Base-by-base conservation (phyloP, 2,888 invertebrate species). In the Epinotia bilunana region DNA sequence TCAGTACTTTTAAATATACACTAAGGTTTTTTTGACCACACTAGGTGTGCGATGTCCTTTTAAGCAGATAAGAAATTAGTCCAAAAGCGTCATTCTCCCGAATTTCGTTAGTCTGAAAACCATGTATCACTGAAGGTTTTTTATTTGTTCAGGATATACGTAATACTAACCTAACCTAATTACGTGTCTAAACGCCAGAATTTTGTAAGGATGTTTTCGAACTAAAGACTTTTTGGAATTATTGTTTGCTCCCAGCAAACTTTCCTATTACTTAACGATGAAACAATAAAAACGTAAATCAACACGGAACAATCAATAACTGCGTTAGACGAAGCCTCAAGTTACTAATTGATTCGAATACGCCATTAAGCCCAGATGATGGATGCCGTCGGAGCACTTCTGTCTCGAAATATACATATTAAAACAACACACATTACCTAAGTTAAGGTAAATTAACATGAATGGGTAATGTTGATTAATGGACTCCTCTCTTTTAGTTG, bases 311-410 rank as follows among this genome's bases (percentile, higher is more conserved):
- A 67, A 75, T 67, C 71, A 75, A 75, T 71, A 71, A 60, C 62
- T 33, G 70, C 62, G 63, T 58, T 70, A 74, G 61, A 60, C 65
- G 83, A 83, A 84, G 88, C 88, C 80, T 90, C 88, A 87, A 90
- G 91, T 91, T 92, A 90, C 90, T 92, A 92, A 93, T 93, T 93
- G 93, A 93, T 93, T 92, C 87, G 89, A 92, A 91, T 92, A 90
- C 92, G 90, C 92, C 89, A 91, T 91, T 92, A 92, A 92, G 91
- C 91, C 80, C 72, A 83, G 88, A 89, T 92, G 93, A 93, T 93
- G 88, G 92, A 93, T 93, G 91, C 86, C 88, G 87, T 83, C 78
- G 71, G 83, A 69, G 20, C 58, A 64, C 63, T 60, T 70, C 60
- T 55, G 49, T 16, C 70, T 46, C 58, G n/a, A 57, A 70, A 64